phyloP scores from a whole-genome alignment of 2,888 invertebrate species.

The Eupithecia subfuscata region DNA sequence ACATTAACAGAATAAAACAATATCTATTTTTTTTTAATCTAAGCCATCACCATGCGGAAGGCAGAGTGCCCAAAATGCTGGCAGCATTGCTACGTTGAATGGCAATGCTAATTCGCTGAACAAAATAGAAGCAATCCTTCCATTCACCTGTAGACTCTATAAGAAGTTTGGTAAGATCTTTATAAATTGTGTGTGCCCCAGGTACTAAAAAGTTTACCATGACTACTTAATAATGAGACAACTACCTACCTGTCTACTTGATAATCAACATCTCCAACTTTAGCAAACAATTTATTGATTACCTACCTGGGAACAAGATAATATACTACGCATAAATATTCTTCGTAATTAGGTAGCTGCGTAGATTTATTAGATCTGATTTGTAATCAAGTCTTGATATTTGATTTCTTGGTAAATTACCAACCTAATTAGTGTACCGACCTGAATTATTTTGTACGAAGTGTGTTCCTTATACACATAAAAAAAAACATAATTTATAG shows the following conservation, averaged over 20 bases:
- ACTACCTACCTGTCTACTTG: not conserved
- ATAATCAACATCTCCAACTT: not conserved
- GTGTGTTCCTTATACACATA: too few relatives aligned
- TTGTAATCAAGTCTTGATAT: conserved; percentile 4
- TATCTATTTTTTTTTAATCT: too few relatives aligned
- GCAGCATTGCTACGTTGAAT: too few relatives aligned
- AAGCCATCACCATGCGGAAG: too few relatives aligned
- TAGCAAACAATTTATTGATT: not conserved
- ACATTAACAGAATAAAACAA: too few relatives aligned
- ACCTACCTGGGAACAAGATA: not conserved
- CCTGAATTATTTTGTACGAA: not conserved
- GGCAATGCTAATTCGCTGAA: too few relatives aligned
- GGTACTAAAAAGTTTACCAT: not conserved
- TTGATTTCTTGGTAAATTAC: conserved; percentile 12
- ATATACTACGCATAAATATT: not conserved
- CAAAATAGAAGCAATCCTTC: too few relatives aligned
- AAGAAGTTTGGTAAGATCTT: too few relatives aligned
- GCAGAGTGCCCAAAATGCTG: too few relatives aligned
- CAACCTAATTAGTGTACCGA: conserved; percentile 24
- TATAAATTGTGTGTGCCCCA: too few relatives aligned
- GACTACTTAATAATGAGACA: not conserved
- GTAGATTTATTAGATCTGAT: not conserved
- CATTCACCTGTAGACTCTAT: too few relatives aligned
- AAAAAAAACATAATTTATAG: conserved; percentile 19
- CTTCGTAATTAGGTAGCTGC: not conserved